Evolutionary conservation across 2,888 invertebrate genomes (phyloP).

Genomic region (Lasius platythorax): DNA sequence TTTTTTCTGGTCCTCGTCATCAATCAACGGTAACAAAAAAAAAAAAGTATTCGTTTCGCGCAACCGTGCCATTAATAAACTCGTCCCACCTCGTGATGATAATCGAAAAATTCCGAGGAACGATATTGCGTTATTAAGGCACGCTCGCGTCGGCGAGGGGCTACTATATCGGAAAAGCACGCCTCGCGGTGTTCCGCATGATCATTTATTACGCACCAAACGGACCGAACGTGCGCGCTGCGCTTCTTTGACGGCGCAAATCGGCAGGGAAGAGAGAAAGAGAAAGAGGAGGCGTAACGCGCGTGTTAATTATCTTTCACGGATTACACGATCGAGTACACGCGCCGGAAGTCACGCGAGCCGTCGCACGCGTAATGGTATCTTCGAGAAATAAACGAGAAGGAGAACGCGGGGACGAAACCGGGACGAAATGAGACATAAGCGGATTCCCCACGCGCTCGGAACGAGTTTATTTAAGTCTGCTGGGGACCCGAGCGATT

Average conservation of each 20-base stretch:
- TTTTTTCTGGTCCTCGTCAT: slow-evolving; percentile 9
- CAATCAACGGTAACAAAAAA: not conserved
- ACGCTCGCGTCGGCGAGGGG: slow-evolving; percentile 25
- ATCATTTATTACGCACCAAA: slow-evolving; percentile 53
- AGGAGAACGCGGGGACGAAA: slow-evolving; percentile 6
- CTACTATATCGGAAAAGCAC: slow-evolving; percentile 41
- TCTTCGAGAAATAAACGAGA: slow-evolving; percentile 62
- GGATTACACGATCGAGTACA: slow-evolving; percentile 67
- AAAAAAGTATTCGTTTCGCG: not conserved
- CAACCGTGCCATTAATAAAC: slow-evolving; percentile 46
- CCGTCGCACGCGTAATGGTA: slow-evolving; percentile 35
- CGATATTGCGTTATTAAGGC: slow-evolving; percentile 46
- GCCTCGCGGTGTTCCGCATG: slow-evolving; percentile 21
- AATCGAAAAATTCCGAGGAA: slow-evolving; percentile 38
- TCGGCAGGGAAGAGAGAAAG: slow-evolving; percentile 20
- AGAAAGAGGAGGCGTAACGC: slow-evolving; percentile 32
- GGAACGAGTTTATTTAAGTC: slow-evolving; percentile 54
- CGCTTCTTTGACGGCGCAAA: slow-evolving; percentile 40
- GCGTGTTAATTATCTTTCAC: slow-evolving; percentile 70
- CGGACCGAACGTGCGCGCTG: slow-evolving; percentile 34
- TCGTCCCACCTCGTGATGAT: slow-evolving; percentile 23
- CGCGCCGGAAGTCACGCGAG: slow-evolving; percentile 66
- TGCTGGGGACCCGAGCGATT: slow-evolving; percentile 21
- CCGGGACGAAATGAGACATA: slow-evolving; percentile 37
- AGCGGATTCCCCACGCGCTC: slow-evolving; percentile 44